A percentile compares a stretch with the other conserved stretches of the same genome.
These are phyloP conservation scores for Petrocephalus microphthalmus DNA, from an alignment of 2,113 vertebrate species.

Conservation along the genomic window DNA sequence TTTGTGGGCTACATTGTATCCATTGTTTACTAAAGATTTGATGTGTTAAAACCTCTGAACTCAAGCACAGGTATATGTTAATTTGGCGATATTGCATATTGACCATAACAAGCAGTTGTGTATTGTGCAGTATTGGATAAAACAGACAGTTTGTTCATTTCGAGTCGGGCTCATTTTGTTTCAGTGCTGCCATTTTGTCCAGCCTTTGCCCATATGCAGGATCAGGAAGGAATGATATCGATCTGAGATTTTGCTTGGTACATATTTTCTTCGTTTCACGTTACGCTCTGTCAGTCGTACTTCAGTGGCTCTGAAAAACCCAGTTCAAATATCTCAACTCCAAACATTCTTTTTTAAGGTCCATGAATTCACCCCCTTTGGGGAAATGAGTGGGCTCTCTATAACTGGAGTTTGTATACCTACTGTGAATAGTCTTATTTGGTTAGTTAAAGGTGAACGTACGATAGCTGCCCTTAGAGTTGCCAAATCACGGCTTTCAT, in stretches of 20 bases:
- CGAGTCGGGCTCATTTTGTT: not conserved
- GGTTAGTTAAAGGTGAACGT: not conserved
- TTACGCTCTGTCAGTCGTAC: not conserved
- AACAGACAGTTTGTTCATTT: not conserved
- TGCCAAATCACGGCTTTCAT: not conserved
- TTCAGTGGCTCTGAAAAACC: not conserved
- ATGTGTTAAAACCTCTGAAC: not conserved
- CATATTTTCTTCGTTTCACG: not conserved
- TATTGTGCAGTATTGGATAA: not conserved
- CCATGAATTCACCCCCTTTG: not conserved
- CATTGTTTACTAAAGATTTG: not conserved
- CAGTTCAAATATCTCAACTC: too few species aligned
- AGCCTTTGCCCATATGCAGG: not conserved
- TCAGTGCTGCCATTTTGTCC: not conserved
- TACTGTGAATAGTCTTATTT: not conserved
- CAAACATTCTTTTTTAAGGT: too few species aligned
- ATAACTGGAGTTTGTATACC: not conserved
- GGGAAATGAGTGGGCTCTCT: not conserved
- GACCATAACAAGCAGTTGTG: not conserved
- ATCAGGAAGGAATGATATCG: not conserved
- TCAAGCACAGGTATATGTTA: not conserved
- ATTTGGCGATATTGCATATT: not conserved
- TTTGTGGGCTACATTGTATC: not conserved
- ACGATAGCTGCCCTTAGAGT: not conserved
- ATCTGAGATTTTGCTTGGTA: not conserved